Evolutionary conservation across 1,140 invertebrate genomes (phyloP), one percentile per base, ranked within the genome.

Genomic region (Meloidogyne exigua): DNA sequence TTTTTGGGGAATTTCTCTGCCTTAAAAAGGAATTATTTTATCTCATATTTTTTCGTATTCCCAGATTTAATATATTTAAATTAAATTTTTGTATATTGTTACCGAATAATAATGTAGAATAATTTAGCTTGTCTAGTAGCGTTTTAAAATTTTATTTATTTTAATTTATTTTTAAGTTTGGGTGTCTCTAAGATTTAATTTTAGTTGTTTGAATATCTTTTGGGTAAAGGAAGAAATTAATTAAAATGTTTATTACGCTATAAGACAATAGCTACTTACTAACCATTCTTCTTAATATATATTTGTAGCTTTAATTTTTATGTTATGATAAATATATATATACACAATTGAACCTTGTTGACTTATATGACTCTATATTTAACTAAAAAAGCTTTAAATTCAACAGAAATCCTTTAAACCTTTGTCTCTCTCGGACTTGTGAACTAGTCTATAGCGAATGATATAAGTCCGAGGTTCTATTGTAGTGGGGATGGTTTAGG

Each of bases 401-500:
- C 7, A 5, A 21, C 4, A 5, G 13, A n/a, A 57, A 12, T 7
- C n/a, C n/a, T 12, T 9, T 18, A 2, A 15, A 44, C 42, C 10
- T 57, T 57, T 7, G 49, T n/a, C 49, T 0, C 18, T 49, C 49
- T 57, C 49, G 49, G 49, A 57, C 49, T 57, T 39, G 3, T 32
- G 28, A 3, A 18, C 5, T 3, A 12, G 2, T n/a, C 1, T 49
- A 3, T 5, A 21, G 7, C 5, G 0, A 0, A 57, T 21, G n/a
- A 57, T 57, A 57, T 57, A 57, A 57, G 49, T 57, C 49, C 49
- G 49, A 57, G 49, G 49, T 57, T 57, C 49, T 57, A n/a, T n/a
- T 57, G 49, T 57, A 57, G 7, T 4, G 49, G 18, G 18, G 0
- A 39, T 0, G 36, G 28, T 7, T 32, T 32, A 32, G 36, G 9